Base-by-base conservation (phyloP, 2,888 invertebrate genomes). In the Hofmannophila pseudospretella region DNA sequence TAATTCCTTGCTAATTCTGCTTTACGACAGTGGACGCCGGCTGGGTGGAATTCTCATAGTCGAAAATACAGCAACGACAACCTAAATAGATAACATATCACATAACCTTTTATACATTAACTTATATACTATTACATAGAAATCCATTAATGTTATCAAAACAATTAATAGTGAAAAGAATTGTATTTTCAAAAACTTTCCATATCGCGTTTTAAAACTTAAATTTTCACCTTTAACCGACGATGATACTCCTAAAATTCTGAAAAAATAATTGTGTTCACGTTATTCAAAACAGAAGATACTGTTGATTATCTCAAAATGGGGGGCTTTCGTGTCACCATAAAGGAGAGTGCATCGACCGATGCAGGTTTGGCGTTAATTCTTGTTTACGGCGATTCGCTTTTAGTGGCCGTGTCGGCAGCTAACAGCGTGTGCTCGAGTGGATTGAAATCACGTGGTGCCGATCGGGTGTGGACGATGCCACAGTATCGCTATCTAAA, bases 321-420 rank as follows among this genome's bases (percentile, higher is more conserved):
- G 57, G 51, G 58, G 54, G 62, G 67, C 75, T 78, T 78, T 79
- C 22, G 68, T 68, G 69, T 72, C 74, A 63, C 73, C 65, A 75
- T 80, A 81, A 79, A 81, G 76, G 72, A 69, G 77, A 82, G 79
- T 81, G 80, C 79, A 72, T 63, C 60, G 70, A 71, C 76, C 73
- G 68, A 71, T 77, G 75, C 77, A 74, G 73, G 78, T 80, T 78
- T 68, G 73, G 74, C 71, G 67, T 73, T 82, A 80, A 84, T 80
- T 77, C 81, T 80, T 77, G 77, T 82, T 85, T 84, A 85, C 80
- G 76, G 71, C 80, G 71, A 75, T 66, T 74, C 75, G 80, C 78
- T 84, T 84, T 85, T 84, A 82, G 78, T 77, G 73, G 67, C 62
- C 50, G 58, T 75, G 73, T 72, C 69, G 65, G 59, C 65, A 68